A percentile compares a stretch with the other conserved stretches of the same genome.
These are phyloP conservation scores for Biston stratarius DNA, from an alignment of 2,888 invertebrate genomes.

Conservation along the genomic window DNA sequence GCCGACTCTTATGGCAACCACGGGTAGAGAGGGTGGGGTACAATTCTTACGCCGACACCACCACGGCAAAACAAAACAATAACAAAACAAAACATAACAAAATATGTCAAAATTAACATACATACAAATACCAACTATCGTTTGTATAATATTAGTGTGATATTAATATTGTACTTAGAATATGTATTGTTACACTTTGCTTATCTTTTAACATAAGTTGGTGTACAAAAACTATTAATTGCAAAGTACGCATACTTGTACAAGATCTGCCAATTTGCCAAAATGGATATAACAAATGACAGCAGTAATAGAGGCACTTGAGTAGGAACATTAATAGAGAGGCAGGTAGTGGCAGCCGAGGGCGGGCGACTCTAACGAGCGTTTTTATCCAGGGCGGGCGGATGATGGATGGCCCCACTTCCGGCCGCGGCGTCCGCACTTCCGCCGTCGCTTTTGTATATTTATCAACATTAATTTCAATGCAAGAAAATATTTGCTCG, in stretches of 20 bases:
- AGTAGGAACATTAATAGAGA: conserved; percentile 85
- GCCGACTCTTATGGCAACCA: no score
- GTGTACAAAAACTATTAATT: conserved; percentile 60
- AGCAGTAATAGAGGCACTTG: conserved; percentile 84
- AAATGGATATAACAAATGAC: conserved; percentile 86
- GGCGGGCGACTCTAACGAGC: conserved; percentile 78
- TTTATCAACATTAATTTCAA: conserved; percentile 84
- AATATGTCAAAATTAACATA: no score
- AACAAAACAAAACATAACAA: no score
- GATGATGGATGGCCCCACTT: conserved; percentile 84
- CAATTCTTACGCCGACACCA: no score
- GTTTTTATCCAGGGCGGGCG: conserved; percentile 85
- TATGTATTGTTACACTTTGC: no score
- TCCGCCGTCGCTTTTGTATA: conserved; percentile 75
- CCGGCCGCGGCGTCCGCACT: conserved; percentile 80
- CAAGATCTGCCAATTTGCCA: conserved; percentile 82
- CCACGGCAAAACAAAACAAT: no score
- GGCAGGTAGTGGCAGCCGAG: conserved; percentile 70
- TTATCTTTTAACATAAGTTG: neutral
- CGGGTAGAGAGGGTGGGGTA: no score
- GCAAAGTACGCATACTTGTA: conserved; percentile 49
- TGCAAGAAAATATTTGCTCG: conserved; percentile 69
- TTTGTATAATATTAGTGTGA: no score
- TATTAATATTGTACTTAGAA: no score
- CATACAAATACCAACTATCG: no score